Conservation (phyloP, 37 sponge, comb jelly and placozoan genomes). For the Eunapius fragilis region DNA sequence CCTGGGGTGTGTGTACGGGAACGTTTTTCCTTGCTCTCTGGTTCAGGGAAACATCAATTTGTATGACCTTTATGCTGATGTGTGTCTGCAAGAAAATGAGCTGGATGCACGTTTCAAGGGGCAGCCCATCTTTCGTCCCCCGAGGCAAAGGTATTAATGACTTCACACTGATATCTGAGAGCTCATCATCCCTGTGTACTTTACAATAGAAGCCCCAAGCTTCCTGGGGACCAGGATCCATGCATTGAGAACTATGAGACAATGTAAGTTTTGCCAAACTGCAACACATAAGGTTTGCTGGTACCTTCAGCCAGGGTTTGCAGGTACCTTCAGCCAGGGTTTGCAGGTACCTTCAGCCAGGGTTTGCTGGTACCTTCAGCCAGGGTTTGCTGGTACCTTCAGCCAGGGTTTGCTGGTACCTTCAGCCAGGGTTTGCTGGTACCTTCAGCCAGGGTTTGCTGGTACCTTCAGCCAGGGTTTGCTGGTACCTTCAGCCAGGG, state of each 20-base stretch:
- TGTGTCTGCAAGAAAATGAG: background rate
- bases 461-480: too few species aligned
- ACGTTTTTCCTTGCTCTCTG: background rate
- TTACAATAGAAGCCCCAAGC: background rate
- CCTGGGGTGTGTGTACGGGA: too few species aligned
- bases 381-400: too few species aligned
- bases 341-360: too few species aligned
- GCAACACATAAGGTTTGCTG: too few species aligned
- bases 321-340: too few species aligned
- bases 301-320: too few species aligned
- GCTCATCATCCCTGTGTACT: background rate
- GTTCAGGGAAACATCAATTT: conserved; percentile 20
- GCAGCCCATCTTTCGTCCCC: background rate
- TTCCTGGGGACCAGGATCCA: background rate
- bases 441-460: too few species aligned
- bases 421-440: too few species aligned
- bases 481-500: too few species aligned
- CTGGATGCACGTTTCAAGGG: background rate
- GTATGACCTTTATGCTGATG: conserved; percentile 26
- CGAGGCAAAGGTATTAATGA: background rate
- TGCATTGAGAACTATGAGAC: conserved; percentile 7
- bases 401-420: too few species aligned
- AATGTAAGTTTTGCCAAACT: background rate
- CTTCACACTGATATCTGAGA: background rate
- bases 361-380: too few species aligned